phyloP scores from a whole-genome alignment of 2,888 invertebrate genomes.

The Caenorhabditis virilis region DNA sequence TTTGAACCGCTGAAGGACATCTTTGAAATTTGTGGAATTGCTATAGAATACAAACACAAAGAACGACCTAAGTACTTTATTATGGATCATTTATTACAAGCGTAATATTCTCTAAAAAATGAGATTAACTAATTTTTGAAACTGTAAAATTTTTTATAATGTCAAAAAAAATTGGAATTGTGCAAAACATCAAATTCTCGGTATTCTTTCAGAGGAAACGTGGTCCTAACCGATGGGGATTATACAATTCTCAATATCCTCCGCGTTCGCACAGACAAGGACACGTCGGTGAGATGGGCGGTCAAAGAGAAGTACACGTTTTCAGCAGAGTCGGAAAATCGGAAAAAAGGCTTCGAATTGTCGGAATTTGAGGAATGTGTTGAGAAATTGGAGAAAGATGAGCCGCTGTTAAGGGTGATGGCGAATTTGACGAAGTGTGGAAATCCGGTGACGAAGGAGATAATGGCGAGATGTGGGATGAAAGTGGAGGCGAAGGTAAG shows the following conservation, averaged over 20 bases:
- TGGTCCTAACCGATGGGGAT: slow-evolving; percentile 88
- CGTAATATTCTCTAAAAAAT: too few species aligned
- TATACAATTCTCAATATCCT: slow-evolving; percentile 78
- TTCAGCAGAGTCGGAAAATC: not conserved
- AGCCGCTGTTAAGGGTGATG: slow-evolving; percentile 25
- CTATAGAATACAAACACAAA: too few species aligned
- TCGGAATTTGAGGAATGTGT: slow-evolving; percentile 8
- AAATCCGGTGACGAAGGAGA: slow-evolving; percentile 36
- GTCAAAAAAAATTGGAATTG: too few species aligned
- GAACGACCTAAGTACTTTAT: too few species aligned
- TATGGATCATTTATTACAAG: too few species aligned
- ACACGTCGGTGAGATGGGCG: slow-evolving; percentile 85
- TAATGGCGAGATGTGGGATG: slow-evolving; percentile 20
- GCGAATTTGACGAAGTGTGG: slow-evolving; percentile 34
- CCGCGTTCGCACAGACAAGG: slow-evolving; percentile 74
- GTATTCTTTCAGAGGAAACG: slow-evolving; percentile 76
- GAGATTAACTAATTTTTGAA: too few species aligned
- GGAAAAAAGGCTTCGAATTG: not conserved
- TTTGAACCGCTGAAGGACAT: too few species aligned
- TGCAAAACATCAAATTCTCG: too few species aligned
- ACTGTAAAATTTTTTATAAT: too few species aligned
- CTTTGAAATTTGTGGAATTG: too few species aligned
- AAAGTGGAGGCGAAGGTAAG: slow-evolving; percentile 16
- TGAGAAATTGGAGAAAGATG: slow-evolving; percentile 23
- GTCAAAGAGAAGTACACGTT: slow-evolving; percentile 83